These are phyloP conservation scores for Drosophila equinoxialis DNA, from an alignment of 1,140 invertebrate species.

Conservation along the genomic window DNA sequence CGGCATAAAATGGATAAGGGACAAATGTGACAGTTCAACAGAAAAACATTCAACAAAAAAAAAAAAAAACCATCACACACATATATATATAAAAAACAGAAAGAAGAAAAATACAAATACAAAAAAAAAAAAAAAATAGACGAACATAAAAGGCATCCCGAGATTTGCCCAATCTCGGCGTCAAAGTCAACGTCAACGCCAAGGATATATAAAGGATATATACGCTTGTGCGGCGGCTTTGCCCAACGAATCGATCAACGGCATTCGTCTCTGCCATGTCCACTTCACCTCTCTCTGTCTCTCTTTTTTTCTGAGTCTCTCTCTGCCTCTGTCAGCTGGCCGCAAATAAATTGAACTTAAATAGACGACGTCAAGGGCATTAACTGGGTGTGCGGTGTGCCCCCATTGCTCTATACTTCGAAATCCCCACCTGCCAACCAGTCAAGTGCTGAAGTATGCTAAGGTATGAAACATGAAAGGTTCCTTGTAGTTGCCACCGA, in stretches of 20 bases:
- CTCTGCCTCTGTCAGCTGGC: constrained; percentile 17
- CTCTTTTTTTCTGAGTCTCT: not conserved
- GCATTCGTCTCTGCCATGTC: constrained; percentile 52
- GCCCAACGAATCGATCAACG: constrained; percentile 71
- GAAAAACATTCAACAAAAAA: constrained; percentile 58
- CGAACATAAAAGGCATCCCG: constrained; percentile 60
- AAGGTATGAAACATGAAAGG: constrained; percentile 11
- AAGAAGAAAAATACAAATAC: constrained; percentile 40
- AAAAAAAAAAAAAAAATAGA: constrained; percentile 41
- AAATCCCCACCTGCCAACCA: constrained; percentile 20
- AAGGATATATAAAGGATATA: constrained; percentile 14
- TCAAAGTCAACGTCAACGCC: constrained; percentile 48
- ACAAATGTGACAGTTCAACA: constrained; percentile 75
- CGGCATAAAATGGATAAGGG: constrained; percentile 72
- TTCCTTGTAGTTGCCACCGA: constrained; percentile 6
- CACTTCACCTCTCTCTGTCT: not conserved
- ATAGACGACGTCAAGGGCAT: constrained; percentile 76
- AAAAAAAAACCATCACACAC: constrained; percentile 23
- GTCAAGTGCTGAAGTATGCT: constrained; percentile 48
- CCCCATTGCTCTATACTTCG: no score
- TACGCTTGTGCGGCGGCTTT: constrained; percentile 51
- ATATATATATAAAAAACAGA: not conserved
- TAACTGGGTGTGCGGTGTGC: constrained; percentile 47
- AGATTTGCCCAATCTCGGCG: constrained; percentile 72
- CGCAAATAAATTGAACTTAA: constrained; percentile 81